Percentiles rank a stretch among this genome's conserved stretches.
These are phyloP conservation scores for Cancer borealis DNA, from an alignment of 2,888 invertebrate genomes.

Conservation along the genomic window DNA sequence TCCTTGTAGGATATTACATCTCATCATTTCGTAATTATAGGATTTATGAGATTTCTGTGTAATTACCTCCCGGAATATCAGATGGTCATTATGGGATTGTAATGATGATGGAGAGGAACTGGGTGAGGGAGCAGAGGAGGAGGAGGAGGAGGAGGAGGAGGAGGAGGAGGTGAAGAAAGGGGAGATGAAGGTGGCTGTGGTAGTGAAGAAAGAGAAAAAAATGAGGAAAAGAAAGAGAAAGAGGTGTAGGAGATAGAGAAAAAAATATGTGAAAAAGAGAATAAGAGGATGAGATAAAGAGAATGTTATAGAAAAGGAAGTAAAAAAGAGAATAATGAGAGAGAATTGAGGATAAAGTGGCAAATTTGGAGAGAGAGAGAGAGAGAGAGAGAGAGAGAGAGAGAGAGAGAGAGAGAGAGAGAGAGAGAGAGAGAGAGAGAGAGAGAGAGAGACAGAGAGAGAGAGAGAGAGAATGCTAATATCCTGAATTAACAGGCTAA, in stretches of 20 bases:
- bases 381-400: neutral
- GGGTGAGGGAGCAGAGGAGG: conserved; percentile 22
- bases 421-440: neutral
- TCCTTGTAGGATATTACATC: conserved; percentile 69
- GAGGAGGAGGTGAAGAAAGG: conserved; percentile 25
- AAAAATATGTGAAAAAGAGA: neutral
- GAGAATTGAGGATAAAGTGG: no score
- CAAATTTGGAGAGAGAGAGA: no score
- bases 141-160: conserved; percentile 35
- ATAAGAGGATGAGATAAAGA: neutral
- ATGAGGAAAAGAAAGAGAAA: neutral
- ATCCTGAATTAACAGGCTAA: neutral
- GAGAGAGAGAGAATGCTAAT: neutral
- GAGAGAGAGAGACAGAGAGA: neutral
- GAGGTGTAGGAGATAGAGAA: no score
- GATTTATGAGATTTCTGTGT: conserved; percentile 72
- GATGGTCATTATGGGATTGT: conserved; percentile 73
- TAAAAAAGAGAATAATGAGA: no score
- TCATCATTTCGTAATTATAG: conserved; percentile 71
- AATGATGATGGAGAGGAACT: conserved; percentile 69
- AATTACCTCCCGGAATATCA: conserved; percentile 72
- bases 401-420: neutral
- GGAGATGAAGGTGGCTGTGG: neutral
- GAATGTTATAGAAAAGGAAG: no score
- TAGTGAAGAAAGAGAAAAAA: neutral